Evolutionary conservation across 2,797 vertebrate species (phyloP).

Genomic region (Iguana delicatissima): DNA sequence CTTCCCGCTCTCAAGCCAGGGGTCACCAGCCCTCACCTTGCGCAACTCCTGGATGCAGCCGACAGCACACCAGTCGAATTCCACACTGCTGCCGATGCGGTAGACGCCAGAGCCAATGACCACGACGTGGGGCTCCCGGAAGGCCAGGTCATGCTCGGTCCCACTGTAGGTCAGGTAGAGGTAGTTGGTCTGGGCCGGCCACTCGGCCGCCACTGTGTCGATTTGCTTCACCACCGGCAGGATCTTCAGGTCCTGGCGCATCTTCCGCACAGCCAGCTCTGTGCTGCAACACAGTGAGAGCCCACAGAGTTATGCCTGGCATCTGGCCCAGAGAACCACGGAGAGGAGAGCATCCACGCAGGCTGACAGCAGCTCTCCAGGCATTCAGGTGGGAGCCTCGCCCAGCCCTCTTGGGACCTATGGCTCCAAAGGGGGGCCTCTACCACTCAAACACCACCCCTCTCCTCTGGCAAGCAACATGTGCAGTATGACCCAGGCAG

Average conservation of each 20-base stretch:
- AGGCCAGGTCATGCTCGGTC: conserved; percentile 87
- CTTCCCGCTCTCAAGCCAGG: no score
- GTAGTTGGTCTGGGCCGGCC: conserved; percentile 97
- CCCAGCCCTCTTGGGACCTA: background rate
- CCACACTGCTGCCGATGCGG: conserved; percentile 97
- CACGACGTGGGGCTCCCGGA: conserved; percentile 90
- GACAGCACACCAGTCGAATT: conserved; percentile 98
- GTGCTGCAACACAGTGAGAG: conserved; percentile 79
- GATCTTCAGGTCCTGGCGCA: conserved; percentile 91
- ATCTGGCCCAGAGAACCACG: no score
- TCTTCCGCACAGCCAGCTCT: conserved; percentile 92
- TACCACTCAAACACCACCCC: background rate
- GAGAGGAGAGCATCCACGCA: accelerated
- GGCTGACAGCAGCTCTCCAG: background rate
- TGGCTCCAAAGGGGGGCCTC: background rate
- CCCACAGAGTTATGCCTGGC: accelerated
- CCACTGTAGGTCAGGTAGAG: conserved; percentile 96
- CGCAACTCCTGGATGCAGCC: conserved; percentile 96
- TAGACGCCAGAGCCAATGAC: conserved; percentile 97
- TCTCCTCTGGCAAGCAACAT: background rate
- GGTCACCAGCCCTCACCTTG: conserved; percentile 80
- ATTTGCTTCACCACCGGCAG: conserved; percentile 96
- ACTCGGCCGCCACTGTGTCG: conserved; percentile 96
- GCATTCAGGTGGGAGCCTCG: accelerated
- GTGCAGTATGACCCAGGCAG: no score